Evolutionary conservation across 2,113 vertebrate genomes (phyloP).

Genomic region (Prionailurus viverrinus): DNA sequence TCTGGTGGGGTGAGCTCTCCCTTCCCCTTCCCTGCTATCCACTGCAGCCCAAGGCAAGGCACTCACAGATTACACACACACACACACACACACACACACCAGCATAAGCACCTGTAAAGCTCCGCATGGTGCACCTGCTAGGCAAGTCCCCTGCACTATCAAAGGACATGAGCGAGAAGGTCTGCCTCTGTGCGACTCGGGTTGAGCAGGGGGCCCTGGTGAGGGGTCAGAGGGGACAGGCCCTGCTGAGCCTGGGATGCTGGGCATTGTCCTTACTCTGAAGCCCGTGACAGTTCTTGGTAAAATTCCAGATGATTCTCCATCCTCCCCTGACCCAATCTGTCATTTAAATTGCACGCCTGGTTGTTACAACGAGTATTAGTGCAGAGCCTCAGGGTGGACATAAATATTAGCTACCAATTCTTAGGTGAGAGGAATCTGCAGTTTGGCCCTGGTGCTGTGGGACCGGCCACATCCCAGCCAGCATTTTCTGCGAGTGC

Average conservation of each 20-base stretch:
- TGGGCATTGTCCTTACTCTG: background rate
- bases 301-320: background rate
- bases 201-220: background rate
- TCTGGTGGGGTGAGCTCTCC: background rate
- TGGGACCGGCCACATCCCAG: background rate
- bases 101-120: slow-evolving; percentile 30
- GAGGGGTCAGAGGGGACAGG: background rate
- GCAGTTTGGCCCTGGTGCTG: background rate
- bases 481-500: slow-evolving; percentile 45
- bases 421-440: background rate
- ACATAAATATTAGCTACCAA: background rate
- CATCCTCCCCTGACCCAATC: background rate
- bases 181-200: background rate
- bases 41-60: slow-evolving; percentile 22
- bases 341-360: background rate
- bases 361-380: background rate
- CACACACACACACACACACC: background rate
- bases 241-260: background rate
- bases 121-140: background rate
- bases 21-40: background rate
- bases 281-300: background rate
- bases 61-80: slow-evolving; percentile 35
- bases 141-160: slow-evolving; percentile 19
- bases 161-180: slow-evolving; percentile 55
- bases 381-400: background rate